phyloP scores from a whole-genome alignment of 2,113 vertebrate species.

The Aphyosemion australe region DNA sequence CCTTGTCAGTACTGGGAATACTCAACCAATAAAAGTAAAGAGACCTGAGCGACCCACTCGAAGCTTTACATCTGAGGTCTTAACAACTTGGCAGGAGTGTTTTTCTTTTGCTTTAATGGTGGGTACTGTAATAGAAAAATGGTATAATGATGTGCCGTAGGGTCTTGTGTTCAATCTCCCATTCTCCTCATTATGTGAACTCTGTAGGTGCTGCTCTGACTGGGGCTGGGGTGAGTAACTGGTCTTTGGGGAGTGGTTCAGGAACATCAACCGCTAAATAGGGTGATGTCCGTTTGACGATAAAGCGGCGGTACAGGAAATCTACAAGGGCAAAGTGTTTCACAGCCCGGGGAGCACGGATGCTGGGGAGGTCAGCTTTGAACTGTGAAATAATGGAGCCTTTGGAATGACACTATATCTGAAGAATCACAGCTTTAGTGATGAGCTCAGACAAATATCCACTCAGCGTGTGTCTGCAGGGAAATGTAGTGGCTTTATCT shows the following conservation, averaged over 20 bases:
- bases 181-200: constrained; percentile 62
- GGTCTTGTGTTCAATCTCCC: constrained; percentile 62
- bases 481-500: constrained; percentile 37
- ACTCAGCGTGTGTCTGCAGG: constrained; percentile 22
- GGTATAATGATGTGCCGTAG: constrained; percentile 63
- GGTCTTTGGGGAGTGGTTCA: constrained; percentile 45
- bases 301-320: constrained; percentile 20
- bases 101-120: constrained; percentile 38
- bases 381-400: constrained; percentile 8
- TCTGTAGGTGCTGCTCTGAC: constrained; percentile 42
- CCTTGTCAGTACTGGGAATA: constrained; percentile 12
- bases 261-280: constrained; percentile 58
- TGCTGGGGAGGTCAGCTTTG: constrained; percentile 36
- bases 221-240: constrained; percentile 53
- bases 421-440: background rate
- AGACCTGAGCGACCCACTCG: constrained; percentile 35
- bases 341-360: constrained; percentile 10
- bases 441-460: constrained; percentile 36
- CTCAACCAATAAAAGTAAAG: constrained; percentile 38
- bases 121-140: constrained; percentile 53
- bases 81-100: constrained; percentile 43
- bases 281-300: constrained; percentile 34
- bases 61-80: constrained; percentile 10
- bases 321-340: constrained; percentile 29
- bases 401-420: constrained; percentile 2